Conservation (phyloP, 1,140 invertebrate genomes). For the Colletes gigas region DNA sequence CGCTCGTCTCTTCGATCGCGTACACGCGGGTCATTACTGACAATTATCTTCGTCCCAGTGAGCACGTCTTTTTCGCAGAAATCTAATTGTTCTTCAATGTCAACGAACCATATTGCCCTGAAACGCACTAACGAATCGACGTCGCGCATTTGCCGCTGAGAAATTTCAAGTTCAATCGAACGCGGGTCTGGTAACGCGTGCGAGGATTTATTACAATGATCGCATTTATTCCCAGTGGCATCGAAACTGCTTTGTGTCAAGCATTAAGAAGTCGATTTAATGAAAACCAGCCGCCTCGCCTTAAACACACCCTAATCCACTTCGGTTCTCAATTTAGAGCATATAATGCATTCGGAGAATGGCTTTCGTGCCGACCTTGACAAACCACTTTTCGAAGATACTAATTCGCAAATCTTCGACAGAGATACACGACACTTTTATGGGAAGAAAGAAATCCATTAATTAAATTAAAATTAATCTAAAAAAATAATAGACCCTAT, state of each 20-base stretch:
- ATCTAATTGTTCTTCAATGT: slow-evolving; percentile 34
- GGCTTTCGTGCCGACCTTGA: slow-evolving; percentile 7
- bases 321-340: slow-evolving; percentile 16
- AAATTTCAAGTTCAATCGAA: neutral
- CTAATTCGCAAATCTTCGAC: slow-evolving; percentile 9
- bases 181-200: neutral
- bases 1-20: neutral
- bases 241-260: slow-evolving; percentile 34
- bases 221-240: neutral
- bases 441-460: neutral
- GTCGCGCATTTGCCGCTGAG: neutral
- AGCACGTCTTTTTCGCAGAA: neutral
- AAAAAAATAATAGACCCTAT: neutral
- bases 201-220: neutral
- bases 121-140: neutral
- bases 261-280: slow-evolving; percentile 39
- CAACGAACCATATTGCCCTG: neutral
- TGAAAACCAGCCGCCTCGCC: slow-evolving; percentile 44
- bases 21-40: neutral
- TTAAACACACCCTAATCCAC: slow-evolving; percentile 27
- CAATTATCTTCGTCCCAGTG: slow-evolving; percentile 29
- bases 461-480: neutral
- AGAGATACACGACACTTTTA: neutral
- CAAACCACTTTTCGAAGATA: neutral
- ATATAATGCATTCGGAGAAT: neutral